Evolutionary conservation across 2,797 vertebrate species (phyloP), one percentile per base, ranked within the genome.

Genomic region (Hoplostethus mediterraneus): DNA sequence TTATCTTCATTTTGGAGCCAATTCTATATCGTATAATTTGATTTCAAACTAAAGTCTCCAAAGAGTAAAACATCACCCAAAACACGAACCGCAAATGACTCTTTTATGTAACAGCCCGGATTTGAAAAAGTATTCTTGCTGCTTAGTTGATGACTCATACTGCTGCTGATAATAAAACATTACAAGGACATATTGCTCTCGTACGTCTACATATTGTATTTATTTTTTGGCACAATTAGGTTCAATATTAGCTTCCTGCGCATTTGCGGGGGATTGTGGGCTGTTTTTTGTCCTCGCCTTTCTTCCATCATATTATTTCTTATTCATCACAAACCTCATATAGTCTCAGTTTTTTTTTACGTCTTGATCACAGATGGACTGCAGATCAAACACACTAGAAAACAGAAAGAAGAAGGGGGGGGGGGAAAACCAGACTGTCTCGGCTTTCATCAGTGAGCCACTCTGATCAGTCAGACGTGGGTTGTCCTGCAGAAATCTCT

Each of bases 101-200:
- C 3, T 63, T 47, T 45, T 17, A 47, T 53, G 45, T 42, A 73
- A 80, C 42, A 73, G 33, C 58, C 21, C 59, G 33, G 2, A 53
- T 9, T 45, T 6, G 16, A 40, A 45, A 56, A 52, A 40, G 28
- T 5, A 14, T 17, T 21, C 17, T 38, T 31, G 33, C 33, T n/a
- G 14, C 55, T 38, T 5, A 10, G 8, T 31, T 21, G 1, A 1
- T 66, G 67, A 75, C 52, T 80, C 58, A 63, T 11, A 3, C 51
- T 47, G 74, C 45, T 49, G 52, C 38, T 66, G 44, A 56, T 47
- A 17, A 68, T 33, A 66, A 54, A 71, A 67, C 17, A 58, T 40
- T 17, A 38, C 56, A 54, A 2, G 21, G 17, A 30, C 49, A 49
- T 31, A 33, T 16, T 60, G 55, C 16, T 55, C 2, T 56, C 14